Evolutionary conservation across 2,888 invertebrate species (phyloP).

Genomic region (Agriopis leucophaearia): DNA sequence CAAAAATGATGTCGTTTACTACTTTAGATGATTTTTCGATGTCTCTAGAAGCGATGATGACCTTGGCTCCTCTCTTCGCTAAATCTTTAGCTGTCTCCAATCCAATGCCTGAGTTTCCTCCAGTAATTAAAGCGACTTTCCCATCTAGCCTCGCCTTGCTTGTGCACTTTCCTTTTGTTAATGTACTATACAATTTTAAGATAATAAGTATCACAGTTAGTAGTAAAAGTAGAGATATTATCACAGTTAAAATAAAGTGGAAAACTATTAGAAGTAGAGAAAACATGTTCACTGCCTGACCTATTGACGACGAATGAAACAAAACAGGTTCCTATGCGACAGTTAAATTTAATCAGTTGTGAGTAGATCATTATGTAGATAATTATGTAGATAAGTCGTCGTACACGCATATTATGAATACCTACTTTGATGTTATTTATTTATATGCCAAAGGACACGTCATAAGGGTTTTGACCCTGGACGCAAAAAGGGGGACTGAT

Average conservation of each 20-base stretch:
- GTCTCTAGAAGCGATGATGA: slow-evolving; percentile 92
- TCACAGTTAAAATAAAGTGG: neutral
- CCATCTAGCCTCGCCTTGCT: slow-evolving; percentile 69
- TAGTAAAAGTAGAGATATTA: neutral
- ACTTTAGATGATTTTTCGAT: slow-evolving; percentile 89
- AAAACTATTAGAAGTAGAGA: neutral
- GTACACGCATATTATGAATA: neutral
- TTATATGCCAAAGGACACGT: no score
- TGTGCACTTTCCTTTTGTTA: slow-evolving; percentile 59
- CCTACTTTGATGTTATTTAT: neutral
- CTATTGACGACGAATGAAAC: slow-evolving; percentile 6
- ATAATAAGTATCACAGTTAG: neutral
- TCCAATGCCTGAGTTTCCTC: slow-evolving; percentile 94
- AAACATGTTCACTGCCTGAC: slow-evolving; percentile 27
- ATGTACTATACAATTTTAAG: slow-evolving; percentile 9
- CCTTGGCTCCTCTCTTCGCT: slow-evolving; percentile 89
- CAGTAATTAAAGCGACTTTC: slow-evolving; percentile 91
- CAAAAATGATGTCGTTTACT: slow-evolving; percentile 89
- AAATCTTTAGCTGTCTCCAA: slow-evolving; percentile 91
- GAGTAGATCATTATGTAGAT: neutral
- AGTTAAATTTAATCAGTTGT: neutral
- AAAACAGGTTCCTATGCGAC: neutral
- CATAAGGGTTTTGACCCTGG: no score
- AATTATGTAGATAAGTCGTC: neutral
- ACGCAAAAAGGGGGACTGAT: no score